phyloP scores from a whole-genome alignment of 2,888 invertebrate genomes.

The Taphrorychus bicolor region DNA sequence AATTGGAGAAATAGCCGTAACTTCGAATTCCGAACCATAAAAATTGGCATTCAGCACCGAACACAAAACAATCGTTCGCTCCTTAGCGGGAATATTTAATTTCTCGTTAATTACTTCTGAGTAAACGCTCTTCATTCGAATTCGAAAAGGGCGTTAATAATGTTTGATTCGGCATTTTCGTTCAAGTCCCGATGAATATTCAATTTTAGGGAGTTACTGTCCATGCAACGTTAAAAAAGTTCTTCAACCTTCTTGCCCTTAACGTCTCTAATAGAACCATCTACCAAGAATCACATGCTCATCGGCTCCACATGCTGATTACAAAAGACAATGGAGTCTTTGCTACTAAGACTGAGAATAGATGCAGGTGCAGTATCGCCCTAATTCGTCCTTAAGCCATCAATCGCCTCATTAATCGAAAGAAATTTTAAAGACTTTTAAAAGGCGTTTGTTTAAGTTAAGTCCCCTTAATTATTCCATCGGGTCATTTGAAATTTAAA shows the following conservation, averaged over 20 bases:
- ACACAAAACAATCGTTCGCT: slow-evolving; percentile 4
- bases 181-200: slow-evolving; percentile 38
- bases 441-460: slow-evolving; percentile 24
- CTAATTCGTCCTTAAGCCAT: not conserved
- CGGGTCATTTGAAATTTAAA: slow-evolving; percentile 23
- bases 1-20: too few relatives aligned
- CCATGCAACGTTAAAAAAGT: not conserved
- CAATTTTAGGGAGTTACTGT: slow-evolving; percentile 27
- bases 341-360: not conserved
- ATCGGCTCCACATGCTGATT: too few relatives aligned
- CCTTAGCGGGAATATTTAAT: slow-evolving; percentile 10
- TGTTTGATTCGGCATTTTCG: slow-evolving; percentile 37
- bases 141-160: slow-evolving; percentile 39
- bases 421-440: slow-evolving; percentile 21
- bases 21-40: not conserved
- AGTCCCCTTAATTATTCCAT: slow-evolving; percentile 24
- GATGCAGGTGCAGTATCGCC: not conserved
- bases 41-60: not conserved
- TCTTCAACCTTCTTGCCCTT: too few relatives aligned
- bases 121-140: slow-evolving; percentile 36
- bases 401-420: slow-evolving; percentile 28
- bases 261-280: too few relatives aligned
- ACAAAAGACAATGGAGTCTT: too few relatives aligned
- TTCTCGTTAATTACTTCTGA: slow-evolving; percentile 38
- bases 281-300: too few relatives aligned